Conservation (phyloP, 1,140 invertebrate species). For the Drosophila funebris region DNA sequence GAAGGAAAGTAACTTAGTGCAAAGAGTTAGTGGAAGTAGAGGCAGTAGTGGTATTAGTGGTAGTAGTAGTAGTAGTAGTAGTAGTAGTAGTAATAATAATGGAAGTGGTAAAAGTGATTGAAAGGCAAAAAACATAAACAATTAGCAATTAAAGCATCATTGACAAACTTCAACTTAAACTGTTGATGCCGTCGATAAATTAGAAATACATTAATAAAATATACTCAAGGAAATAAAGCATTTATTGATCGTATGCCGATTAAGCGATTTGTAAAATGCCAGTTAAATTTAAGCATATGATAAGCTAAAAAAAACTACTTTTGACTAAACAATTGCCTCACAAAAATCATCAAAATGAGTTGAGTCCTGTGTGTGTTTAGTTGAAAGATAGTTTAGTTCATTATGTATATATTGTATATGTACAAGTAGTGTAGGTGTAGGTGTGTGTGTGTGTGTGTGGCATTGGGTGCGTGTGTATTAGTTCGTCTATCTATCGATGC, state of each 20-base stretch:
- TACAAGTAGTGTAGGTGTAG: constrained; percentile 11
- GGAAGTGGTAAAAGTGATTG: constrained; percentile 10
- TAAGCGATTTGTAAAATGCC: constrained; percentile 37
- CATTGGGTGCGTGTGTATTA: constrained; percentile 11
- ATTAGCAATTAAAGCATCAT: constrained; percentile 18
- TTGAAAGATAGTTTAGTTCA: not conserved
- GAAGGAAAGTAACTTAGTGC: constrained; percentile 41
- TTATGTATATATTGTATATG: constrained; percentile 19
- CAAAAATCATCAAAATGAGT: constrained; percentile 77
- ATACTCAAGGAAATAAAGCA: constrained; percentile 43
- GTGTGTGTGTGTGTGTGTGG: constrained; percentile 9
- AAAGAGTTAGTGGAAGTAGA: constrained; percentile 4
- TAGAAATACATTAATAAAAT: constrained; percentile 25
- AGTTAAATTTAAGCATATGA: constrained; percentile 11
- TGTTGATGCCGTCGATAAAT: constrained; percentile 22
- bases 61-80: not conserved
- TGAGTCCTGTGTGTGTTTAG: constrained; percentile 31
- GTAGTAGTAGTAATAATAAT: constrained; percentile 13
- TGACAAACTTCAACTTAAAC: constrained; percentile 21
- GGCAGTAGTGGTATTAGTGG: constrained; percentile 13
- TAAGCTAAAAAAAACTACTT: constrained; percentile 45
- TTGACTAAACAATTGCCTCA: constrained; percentile 76
- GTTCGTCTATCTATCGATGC: constrained; percentile 8
- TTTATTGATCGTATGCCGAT: constrained; percentile 51
- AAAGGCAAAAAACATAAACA: constrained; percentile 14